These are phyloP conservation scores for Caranx ignobilis DNA, from an alignment of 2,113 vertebrate species.

Conservation along the genomic window DNA sequence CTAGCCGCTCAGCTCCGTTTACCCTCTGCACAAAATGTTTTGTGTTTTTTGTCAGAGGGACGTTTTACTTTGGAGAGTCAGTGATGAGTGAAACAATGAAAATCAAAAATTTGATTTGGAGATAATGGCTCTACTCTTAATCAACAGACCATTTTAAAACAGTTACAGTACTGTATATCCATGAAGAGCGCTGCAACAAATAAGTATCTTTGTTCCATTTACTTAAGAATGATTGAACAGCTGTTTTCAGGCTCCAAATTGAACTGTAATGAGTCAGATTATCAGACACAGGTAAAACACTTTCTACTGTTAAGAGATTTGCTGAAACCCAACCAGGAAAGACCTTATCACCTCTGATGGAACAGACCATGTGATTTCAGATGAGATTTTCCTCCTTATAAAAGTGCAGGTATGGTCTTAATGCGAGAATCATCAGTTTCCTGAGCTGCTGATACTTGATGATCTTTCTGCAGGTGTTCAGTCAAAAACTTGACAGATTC, in stretches of 20 bases:
- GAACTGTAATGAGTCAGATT: neutral
- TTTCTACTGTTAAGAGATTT: neutral
- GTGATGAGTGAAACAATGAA: too few relatives aligned
- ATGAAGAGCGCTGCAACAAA: neutral
- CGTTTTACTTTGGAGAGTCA: too few relatives aligned
- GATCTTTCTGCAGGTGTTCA: neutral
- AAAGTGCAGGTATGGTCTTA: neutral
- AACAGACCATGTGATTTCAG: neutral
- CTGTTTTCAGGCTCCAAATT: neutral
- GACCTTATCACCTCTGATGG: neutral
- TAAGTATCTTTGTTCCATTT: too few relatives aligned
- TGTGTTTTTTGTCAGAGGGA: too few relatives aligned
- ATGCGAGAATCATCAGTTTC: neutral
- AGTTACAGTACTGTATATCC: neutral
- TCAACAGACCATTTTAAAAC: neutral
- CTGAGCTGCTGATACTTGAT: neutral
- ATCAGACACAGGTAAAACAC: neutral
- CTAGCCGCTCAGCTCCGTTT: too few relatives aligned
- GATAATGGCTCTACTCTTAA: too few relatives aligned
- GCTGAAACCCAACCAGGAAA: neutral
- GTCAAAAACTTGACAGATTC: neutral
- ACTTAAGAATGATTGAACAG: neutral
- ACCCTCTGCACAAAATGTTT: too few relatives aligned
- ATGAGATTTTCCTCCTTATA: constrained; percentile 3
- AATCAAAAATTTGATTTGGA: too few relatives aligned